A percentile compares a stretch with the other conserved stretches of the same genome.
These are phyloP conservation scores for Agrotis exclamationis DNA, from an alignment of 2,888 invertebrate genomes.

Conservation along the genomic window DNA sequence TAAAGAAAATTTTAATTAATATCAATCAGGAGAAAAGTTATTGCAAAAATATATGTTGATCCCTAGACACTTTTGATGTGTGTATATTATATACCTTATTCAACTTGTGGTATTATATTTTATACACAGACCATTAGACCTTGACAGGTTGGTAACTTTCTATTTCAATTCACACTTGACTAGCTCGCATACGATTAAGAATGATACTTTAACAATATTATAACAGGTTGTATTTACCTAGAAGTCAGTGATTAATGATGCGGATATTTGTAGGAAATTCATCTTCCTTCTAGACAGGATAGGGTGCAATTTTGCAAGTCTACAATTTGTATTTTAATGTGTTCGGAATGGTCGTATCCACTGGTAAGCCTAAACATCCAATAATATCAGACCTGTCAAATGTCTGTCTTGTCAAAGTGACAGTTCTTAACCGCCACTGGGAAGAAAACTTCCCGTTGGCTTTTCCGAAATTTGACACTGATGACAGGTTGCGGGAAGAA, in stretches of 20 bases:
- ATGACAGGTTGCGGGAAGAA: too few relatives aligned
- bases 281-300: too few relatives aligned
- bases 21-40: too few relatives aligned
- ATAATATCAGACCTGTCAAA: too few relatives aligned
- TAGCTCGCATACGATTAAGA: slow-evolving; percentile 30
- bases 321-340: neutral
- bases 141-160: slow-evolving; percentile 57
- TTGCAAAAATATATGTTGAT: too few relatives aligned
- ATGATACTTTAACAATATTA: neutral
- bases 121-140: slow-evolving; percentile 50
- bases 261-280: neutral
- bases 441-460: too few relatives aligned
- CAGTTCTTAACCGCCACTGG: too few relatives aligned
- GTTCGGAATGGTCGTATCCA: neutral
- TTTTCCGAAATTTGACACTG: too few relatives aligned
- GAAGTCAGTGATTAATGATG: neutral
- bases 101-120: slow-evolving; percentile 32
- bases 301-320: neutral
- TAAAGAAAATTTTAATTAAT: too few relatives aligned
- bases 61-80: too few relatives aligned
- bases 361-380: too few relatives aligned
- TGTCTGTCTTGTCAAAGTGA: too few relatives aligned
- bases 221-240: neutral
- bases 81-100: slow-evolving; percentile 6
- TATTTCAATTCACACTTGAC: slow-evolving; percentile 57